A percentile compares a stretch with the other conserved stretches of the same genome.
Conservation (phyloP, 2,113 vertebrate genomes). For the Anser cygnoides region DNA sequence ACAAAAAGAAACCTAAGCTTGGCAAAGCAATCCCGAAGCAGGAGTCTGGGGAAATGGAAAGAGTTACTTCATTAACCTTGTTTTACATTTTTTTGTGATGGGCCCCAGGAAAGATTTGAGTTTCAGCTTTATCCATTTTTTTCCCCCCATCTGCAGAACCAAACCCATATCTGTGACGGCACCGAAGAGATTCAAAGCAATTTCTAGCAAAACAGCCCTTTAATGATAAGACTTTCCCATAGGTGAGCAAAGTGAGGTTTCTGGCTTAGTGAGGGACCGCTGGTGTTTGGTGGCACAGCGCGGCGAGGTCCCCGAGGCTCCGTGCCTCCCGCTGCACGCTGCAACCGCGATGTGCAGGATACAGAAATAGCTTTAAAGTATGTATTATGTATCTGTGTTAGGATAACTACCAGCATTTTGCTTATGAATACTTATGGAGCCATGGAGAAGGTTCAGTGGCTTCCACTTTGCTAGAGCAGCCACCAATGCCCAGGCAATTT, state of each 20-base stretch:
- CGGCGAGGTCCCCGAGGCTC: neutral
- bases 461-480: neutral
- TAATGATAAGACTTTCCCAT: neutral
- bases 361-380: fast-evolving
- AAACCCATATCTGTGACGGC: neutral
- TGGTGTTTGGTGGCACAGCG: neutral
- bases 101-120: neutral
- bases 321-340: fast-evolving
- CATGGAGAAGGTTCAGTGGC: neutral
- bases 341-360: fast-evolving
- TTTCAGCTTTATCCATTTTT: neutral
- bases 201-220: neutral
- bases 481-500: neutral
- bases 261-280: neutral
- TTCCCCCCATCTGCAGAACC: neutral
- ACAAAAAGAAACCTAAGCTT: neutral
- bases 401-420: neutral
- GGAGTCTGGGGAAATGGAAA: neutral
- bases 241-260: neutral
- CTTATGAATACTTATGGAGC: neutral
- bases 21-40: conserved; percentile 9
- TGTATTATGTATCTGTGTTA: neutral
- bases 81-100: neutral
- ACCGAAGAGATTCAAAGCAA: neutral
- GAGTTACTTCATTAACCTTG: conserved; percentile 6